Conservation (phyloP, 2,113 vertebrate species). For the Takifugu flavidus region DNA sequence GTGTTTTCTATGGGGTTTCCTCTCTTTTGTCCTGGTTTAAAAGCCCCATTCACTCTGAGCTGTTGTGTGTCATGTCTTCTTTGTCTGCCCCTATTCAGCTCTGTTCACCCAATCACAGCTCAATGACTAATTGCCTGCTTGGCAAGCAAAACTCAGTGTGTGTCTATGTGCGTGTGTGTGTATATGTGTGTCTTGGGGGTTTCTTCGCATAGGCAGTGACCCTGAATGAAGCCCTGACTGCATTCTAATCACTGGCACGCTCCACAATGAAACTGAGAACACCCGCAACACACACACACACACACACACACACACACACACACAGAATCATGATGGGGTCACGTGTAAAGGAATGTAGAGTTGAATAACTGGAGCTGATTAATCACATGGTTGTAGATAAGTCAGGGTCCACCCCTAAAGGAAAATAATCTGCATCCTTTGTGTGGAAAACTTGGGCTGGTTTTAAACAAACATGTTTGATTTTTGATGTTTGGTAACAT, state of each 20-base stretch:
- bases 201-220: slow-evolving; percentile 69
- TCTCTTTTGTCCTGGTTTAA: slow-evolving; percentile 67
- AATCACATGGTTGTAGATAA: slow-evolving; percentile 22
- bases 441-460: no score
- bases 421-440: no score
- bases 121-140: slow-evolving; percentile 78
- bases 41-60: slow-evolving; percentile 67
- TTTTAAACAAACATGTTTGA: no score
- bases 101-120: slow-evolving; percentile 74
- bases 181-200: slow-evolving; percentile 40
- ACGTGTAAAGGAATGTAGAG: slow-evolving; percentile 25
- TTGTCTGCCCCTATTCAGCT: slow-evolving; percentile 74
- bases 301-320: slow-evolving; percentile 11
- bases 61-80: slow-evolving; percentile 70
- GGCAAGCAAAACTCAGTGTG: slow-evolving; percentile 56
- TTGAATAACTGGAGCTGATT: slow-evolving; percentile 25
- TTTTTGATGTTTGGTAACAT: no score
- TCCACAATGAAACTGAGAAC: slow-evolving; percentile 57
- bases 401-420: background rate
- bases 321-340: slow-evolving; percentile 12
- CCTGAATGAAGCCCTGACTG: slow-evolving; percentile 65
- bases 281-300: slow-evolving; percentile 26
- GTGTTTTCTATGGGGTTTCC: slow-evolving; percentile 63
- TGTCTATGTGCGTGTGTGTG: slow-evolving; percentile 35
- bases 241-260: slow-evolving; percentile 66